Conservation (phyloP, 92 coral and sea anemone genomes). For the Anthopleura xanthogrammica region DNA sequence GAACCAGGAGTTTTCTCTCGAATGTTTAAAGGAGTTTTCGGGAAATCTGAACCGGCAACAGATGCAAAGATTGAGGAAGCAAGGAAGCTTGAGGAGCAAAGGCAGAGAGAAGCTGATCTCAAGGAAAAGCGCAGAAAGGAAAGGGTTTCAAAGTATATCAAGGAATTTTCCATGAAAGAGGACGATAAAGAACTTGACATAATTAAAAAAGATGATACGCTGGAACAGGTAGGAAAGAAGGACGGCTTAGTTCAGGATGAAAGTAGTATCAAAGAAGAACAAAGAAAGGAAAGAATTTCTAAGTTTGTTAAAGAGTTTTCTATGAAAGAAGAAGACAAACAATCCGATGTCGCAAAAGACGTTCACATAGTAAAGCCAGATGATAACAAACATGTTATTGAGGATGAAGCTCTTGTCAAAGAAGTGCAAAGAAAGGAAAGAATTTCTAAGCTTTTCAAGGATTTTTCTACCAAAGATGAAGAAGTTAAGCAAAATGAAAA, state of each 20-base stretch:
- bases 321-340: conserved; percentile 8
- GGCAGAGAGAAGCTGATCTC: not conserved
- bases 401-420: not conserved
- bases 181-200: not conserved
- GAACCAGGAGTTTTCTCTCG: conserved; percentile 27
- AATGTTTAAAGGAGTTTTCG: conserved; percentile 38
- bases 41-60: not conserved
- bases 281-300: conserved; percentile 18
- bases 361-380: not conserved
- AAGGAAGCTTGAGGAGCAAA: not conserved
- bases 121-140: conserved; percentile 23
- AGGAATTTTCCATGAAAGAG: conserved; percentile 14
- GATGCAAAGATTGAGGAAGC: conserved; percentile 11
- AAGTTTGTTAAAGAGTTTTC: conserved; percentile 25
- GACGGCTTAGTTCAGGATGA: not conserved
- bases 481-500: too few species aligned
- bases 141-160: conserved; percentile 8
- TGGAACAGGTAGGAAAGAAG: too few species aligned
- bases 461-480: conserved; percentile 9
- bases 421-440: conserved; percentile 23
- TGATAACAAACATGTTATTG: not conserved
- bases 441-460: conserved; percentile 13
- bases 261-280: not conserved
- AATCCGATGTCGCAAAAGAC: not conserved
- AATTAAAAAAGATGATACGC: not conserved